Base-by-base conservation (phyloP, 2,797 vertebrate species). In the Rhinophrynus dorsalis region DNA sequence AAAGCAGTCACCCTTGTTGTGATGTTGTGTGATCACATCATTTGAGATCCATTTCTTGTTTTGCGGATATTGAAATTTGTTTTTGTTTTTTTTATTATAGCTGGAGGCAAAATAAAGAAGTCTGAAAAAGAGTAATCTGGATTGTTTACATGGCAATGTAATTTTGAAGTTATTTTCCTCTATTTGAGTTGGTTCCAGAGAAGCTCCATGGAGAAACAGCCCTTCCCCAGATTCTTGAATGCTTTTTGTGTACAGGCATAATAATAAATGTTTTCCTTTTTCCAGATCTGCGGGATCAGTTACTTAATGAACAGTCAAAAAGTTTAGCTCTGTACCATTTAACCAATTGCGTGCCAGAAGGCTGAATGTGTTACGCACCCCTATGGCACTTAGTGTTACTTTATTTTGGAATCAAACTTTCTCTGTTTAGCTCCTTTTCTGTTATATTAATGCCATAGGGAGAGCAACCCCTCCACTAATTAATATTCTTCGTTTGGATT, bases 61-160 rank as follows among this genome's bases (percentile, higher is more conserved):
- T 26, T 30, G 3, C 6, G 6, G n/a, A 3, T 4, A 6, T 2
- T 45, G 18, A 17, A 17, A n/a, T n/a, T n/a, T 3, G 12, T 8
- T n/a, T 10, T 2, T 24, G 2, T n/a, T n/a, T 10, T 65, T 21
- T 61, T 64, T 71, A 85, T 82, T 81, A 42, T 82, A 98, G 96
- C 81, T 68, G 79, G 90, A n/a, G 84, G 90, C 18, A 96, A 96
- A 78, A 97, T 98, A 82, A 99, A 99, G 90, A 99, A 99, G 80
- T 98, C 97, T 15, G 94, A 95, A 68, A 99, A 97, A 87, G 98
- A 98, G 78, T 98, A 89, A 89, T 17, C 4, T 12, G 32, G 20
- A 20, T 1, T 37, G 55, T 59, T 35, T 26, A 55, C 35, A 54
- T 18, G 12, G 17, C 38, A 45, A 21, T 3, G n/a, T 13, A 15